Evolutionary conservation across 2,888 invertebrate species (phyloP).

Genomic region (Nowickia ferox): DNA sequence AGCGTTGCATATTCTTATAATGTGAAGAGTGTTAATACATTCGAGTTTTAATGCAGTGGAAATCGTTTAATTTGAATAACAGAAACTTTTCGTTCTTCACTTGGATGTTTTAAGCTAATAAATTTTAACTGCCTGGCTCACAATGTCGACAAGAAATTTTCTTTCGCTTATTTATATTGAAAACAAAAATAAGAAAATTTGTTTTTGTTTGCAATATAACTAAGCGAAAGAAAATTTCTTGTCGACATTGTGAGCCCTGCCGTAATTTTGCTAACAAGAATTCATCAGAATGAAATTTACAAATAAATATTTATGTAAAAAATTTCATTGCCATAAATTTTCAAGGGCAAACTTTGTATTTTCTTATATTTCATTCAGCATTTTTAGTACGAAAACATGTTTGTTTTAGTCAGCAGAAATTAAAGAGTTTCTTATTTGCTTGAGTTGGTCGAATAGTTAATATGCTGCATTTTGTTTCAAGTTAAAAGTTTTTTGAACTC

Average conservation of each 20-base stretch:
- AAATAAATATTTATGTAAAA: not conserved
- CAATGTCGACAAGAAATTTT: too few relatives aligned
- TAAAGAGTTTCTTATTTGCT: not conserved
- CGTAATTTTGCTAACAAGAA: not conserved
- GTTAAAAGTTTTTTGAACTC: not conserved
- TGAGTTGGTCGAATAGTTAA: slow-evolving; percentile 4
- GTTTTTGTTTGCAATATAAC: too few relatives aligned
- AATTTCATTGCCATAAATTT: slow-evolving; percentile 21
- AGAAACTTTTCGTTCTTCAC: not conserved
- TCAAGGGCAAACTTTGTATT: slow-evolving; percentile 40
- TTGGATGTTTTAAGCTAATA: not conserved
- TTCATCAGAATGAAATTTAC: slow-evolving; percentile 73
- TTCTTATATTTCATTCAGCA: slow-evolving; percentile 32
- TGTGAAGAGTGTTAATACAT: too few relatives aligned
- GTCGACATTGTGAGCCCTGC: too few relatives aligned
- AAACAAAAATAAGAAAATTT: too few relatives aligned
- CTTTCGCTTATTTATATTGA: too few relatives aligned
- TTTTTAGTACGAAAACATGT: not conserved
- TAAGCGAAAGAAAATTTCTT: too few relatives aligned
- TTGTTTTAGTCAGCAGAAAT: slow-evolving; percentile 9
- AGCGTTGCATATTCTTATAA: too few relatives aligned
- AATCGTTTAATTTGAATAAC: not conserved
- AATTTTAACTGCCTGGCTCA: too few relatives aligned
- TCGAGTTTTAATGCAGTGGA: not conserved
- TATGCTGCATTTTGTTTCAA: not conserved